Percentiles rank a stretch among this genome's conserved stretches.
These are phyloP conservation scores for Tuberolachnus salignus DNA, from an alignment of 2,888 invertebrate species.

Conservation along the genomic window DNA sequence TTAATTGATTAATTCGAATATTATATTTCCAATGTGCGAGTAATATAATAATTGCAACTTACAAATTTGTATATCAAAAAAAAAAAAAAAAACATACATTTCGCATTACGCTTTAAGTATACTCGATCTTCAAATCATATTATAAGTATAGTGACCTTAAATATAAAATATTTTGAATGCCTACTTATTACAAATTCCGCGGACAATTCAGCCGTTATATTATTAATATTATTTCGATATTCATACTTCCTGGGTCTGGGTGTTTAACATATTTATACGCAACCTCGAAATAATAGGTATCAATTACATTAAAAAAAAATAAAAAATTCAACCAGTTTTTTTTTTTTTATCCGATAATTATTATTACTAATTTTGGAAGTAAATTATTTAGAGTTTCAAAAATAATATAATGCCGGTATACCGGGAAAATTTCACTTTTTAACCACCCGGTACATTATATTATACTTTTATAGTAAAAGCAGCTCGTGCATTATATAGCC, in stretches of 20 bases:
- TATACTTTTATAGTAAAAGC: conserved; percentile 26
- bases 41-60: no score
- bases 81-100: no score
- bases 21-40: no score
- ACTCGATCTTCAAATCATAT: no score
- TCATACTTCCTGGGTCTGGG: conserved; percentile 4
- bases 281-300: conserved; percentile 8
- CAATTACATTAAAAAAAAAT: not conserved
- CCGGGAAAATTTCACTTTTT: conserved; percentile 46
- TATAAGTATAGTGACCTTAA: conserved; percentile 3
- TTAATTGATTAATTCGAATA: no score
- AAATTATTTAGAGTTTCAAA: not conserved
- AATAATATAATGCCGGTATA: conserved; percentile 11
- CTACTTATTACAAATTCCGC: not conserved
- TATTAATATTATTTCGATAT: conserved; percentile 27
- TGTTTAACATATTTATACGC: not conserved
- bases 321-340: not conserved
- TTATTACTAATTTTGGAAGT: not conserved
- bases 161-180: not conserved
- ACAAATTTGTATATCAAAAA: no score
- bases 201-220: conserved; percentile 3
- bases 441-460: not conserved
- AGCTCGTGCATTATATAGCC: conserved; percentile 1
- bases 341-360: not conserved
- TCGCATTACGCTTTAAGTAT: no score